Evolutionary conservation across 2,113 vertebrate species (phyloP).

Genomic region (Thymallus thymallus): DNA sequence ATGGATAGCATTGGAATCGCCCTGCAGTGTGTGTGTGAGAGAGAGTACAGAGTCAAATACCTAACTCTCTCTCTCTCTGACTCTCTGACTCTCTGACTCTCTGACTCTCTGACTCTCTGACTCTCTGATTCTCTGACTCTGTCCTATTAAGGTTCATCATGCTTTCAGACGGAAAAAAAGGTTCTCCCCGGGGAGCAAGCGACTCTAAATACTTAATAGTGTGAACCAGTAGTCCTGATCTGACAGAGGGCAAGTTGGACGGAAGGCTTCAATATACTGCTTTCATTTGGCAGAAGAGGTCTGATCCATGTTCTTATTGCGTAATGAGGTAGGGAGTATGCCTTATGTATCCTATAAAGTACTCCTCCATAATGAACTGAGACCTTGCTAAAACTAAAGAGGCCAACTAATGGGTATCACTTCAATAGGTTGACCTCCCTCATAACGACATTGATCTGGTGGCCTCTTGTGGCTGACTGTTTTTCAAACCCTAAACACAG

Average conservation of each 20-base stretch:
- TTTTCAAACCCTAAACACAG: background rate
- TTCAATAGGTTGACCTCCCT: too few species aligned
- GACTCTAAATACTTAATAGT: slow-evolving; percentile 56
- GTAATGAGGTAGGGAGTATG: slow-evolving; percentile 16
- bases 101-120: too few species aligned
- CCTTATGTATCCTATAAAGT: too few species aligned
- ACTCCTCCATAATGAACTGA: too few species aligned
- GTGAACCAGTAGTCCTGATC: slow-evolving; percentile 34
- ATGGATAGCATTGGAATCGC: slow-evolving; percentile 28
- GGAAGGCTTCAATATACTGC: slow-evolving; percentile 23
- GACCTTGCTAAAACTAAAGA: too few species aligned
- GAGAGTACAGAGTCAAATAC: too few species aligned
- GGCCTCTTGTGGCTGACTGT: too few species aligned
- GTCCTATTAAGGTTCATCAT: background rate
- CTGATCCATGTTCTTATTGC: slow-evolving; percentile 20
- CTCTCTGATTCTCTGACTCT: too few species aligned
- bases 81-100: too few species aligned
- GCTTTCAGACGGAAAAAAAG: slow-evolving; percentile 31
- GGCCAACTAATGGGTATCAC: too few species aligned
- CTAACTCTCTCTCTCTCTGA: too few species aligned
- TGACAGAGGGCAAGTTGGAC: slow-evolving; percentile 37
- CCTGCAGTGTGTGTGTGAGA: slow-evolving; percentile 23
- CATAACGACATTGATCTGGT: too few species aligned
- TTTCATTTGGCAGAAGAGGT: slow-evolving; percentile 38
- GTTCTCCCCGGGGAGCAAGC: slow-evolving; percentile 15